Conservation (phyloP, 1,140 invertebrate genomes). For the Heterodera schachtii region DNA sequence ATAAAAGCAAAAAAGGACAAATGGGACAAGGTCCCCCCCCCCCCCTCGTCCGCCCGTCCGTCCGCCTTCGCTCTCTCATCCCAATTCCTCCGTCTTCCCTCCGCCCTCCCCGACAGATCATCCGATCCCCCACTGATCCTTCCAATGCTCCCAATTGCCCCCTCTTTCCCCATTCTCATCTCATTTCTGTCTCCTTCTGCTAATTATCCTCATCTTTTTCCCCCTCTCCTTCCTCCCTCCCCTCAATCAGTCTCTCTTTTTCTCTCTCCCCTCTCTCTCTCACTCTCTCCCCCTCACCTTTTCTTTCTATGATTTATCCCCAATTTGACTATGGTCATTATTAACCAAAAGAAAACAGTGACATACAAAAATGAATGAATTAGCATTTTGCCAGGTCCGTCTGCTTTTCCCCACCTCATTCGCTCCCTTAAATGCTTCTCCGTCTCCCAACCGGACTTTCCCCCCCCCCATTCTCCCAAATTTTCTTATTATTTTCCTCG, state of each 20-base stretch:
- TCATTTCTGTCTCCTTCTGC: not conserved
- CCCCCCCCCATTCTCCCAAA: slow-evolving; percentile 3
- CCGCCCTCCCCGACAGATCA: not conserved
- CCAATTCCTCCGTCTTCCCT: not conserved
- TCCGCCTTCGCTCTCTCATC: not conserved
- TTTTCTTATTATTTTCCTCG: not conserved
- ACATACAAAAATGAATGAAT: slow-evolving; percentile 16
- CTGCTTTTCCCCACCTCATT: not conserved
- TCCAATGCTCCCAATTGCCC: not conserved
- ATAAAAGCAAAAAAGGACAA: not conserved
- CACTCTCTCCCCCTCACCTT: not conserved
- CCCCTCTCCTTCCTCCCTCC: not conserved
- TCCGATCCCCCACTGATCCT: not conserved
- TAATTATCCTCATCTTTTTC: not conserved
- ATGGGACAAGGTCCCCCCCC: not conserved
- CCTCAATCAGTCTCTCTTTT: too few species aligned
- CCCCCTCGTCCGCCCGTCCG: too few species aligned
- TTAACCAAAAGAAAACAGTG: not conserved
- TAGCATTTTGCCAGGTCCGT: not conserved
- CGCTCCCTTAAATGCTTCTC: slow-evolving; percentile 10
- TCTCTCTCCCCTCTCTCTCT: not conserved
- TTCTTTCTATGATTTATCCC: slow-evolving; percentile 9
- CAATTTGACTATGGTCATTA: slow-evolving; percentile 7
- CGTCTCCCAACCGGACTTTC: slow-evolving; percentile 12
- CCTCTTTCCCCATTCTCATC: not conserved